Conservation (phyloP, 1,140 invertebrate species). For the Trachymyrmex cornetzi region DNA sequence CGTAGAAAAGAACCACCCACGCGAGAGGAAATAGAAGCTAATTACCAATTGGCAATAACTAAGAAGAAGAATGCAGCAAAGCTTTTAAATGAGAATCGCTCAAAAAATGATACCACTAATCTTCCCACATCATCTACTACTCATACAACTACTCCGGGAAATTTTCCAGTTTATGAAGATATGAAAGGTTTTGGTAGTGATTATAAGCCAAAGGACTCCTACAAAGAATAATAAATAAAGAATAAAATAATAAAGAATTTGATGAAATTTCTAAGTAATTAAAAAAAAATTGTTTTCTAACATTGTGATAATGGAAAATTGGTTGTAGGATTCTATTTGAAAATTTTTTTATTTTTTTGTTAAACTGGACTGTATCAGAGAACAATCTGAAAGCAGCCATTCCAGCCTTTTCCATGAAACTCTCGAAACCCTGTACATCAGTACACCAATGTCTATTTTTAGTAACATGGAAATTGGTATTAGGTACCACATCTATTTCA, state of each 20-base stretch:
- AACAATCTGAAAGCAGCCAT: too few species aligned
- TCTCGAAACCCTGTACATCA: too few species aligned
- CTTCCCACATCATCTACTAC: not conserved
- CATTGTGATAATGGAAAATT: too few species aligned
- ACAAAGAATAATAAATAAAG: not conserved
- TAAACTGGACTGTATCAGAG: too few species aligned
- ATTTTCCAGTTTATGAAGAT: slow-evolving; percentile 82
- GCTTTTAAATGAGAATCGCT: slow-evolving; percentile 80
- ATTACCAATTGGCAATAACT: slow-evolving; percentile 90
- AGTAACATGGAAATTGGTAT: too few species aligned
- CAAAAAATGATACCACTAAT: not conserved
- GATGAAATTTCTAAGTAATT: not conserved
- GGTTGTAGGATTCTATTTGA: too few species aligned
- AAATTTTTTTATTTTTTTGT: too few species aligned
- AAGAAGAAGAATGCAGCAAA: slow-evolving; percentile 92
- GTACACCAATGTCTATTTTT: too few species aligned
- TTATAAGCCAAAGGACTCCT: slow-evolving; percentile 67
- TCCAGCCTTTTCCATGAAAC: too few species aligned
- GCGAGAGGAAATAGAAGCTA: slow-evolving; percentile 90
- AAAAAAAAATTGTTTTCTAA: too few species aligned
- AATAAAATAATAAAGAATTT: slow-evolving; percentile 4
- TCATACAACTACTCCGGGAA: not conserved
- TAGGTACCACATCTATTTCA: too few species aligned
- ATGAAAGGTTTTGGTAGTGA: slow-evolving; percentile 69
- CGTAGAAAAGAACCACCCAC: slow-evolving; percentile 90